Base-by-base conservation (phyloP, 2,888 invertebrate species). In the Psococerastis gibbosa region DNA sequence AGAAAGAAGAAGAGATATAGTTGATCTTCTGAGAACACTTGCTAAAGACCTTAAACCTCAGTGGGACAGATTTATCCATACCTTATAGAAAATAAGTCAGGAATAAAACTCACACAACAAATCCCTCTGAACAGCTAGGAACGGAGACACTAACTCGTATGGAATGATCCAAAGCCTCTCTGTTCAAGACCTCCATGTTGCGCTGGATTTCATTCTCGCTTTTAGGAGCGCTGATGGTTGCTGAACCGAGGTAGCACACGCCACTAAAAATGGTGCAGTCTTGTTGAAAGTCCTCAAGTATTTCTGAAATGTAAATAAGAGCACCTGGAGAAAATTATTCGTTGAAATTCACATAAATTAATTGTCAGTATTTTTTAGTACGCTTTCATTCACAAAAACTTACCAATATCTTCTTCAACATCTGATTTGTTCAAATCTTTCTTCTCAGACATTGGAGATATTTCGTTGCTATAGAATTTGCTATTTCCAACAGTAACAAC, bases 131-230 rank as follows among this genome's bases (percentile, higher is more conserved):
- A 56, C 81, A 84, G 50, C 81, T 81, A 3, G 97, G 95, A 52
- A 98, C 82, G 20, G 89, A 85, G 49, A 97, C 78, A 0, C 85
- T 81, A 3, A 94, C 83, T 55, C 87, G 85, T 43, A 95, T 83
- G 4, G 85, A 83, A 57, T 78, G 73, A 62, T 80, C 51, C 23
- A 63, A 64, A 18, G 72, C 69, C 50, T 74, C 71, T 44, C 82
- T 82, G 59, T 92, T 91, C 42, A 97, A 67, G 56, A 89, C 82
- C 50, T 77, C 75, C 83, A 95, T 94, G 58, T 91, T 91, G 43
- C 82, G 70, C 60, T 89, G 88, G 48, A 95, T 91, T 66, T 94
- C 92, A 8, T 68, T 67, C 63, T 94, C 92, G 16, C 85, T 88
- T 60, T 91, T 83, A 1, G 94, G 92, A 9, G 88, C 84, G 57